Base-by-base conservation (phyloP, 2,888 invertebrate species). In the Xanthostigma xanthostigma region DNA sequence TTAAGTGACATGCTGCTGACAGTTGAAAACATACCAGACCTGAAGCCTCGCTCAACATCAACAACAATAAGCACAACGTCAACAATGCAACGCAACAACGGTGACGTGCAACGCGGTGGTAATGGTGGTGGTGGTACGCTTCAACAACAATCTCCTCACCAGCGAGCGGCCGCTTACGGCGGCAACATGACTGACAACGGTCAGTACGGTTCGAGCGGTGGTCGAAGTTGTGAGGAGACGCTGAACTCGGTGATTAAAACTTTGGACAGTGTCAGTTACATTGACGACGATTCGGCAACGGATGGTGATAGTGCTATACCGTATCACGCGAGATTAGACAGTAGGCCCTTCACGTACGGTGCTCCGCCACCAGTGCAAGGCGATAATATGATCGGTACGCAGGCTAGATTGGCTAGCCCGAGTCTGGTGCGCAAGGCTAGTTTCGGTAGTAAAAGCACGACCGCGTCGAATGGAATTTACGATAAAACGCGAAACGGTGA, bases 291-390 rank as follows among this genome's bases (percentile, higher is more conserved):
- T 36, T 43, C 37, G 36, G 41, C 27, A 12, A 59, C 62, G 62
- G 71, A 67, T 64, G 75, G 72, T 55, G 72, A 73, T 55, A 74
- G 73, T 54, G 76, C 80, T 65, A 88, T 89, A 65, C 91, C 92
- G 58, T 92, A 92, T 71, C 91, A 92, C 81, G 90, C 91, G 62
- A 77, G 91, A 61, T 81, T 86, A 58, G 86, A 90, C 68, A 86
- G 87, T 59, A 79, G 86, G 59, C 92, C 92, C 53, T 91, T 91
- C 70, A 86, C 87, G 50, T 92, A 92, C 78, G 88, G 88, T 49
- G 81, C 65, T 38, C 50, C 53, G 37, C 60, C 62, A 44, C 53
- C 48, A 47, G 52, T 51, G 52, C 52, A 51, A 49, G 51, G 52
- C 53, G 70, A 70, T 55, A 66, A 70, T 62, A 81, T 81, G 81